Conservation (phyloP, 2,888 invertebrate genomes). For the Drosophila fulvimacula region DNA sequence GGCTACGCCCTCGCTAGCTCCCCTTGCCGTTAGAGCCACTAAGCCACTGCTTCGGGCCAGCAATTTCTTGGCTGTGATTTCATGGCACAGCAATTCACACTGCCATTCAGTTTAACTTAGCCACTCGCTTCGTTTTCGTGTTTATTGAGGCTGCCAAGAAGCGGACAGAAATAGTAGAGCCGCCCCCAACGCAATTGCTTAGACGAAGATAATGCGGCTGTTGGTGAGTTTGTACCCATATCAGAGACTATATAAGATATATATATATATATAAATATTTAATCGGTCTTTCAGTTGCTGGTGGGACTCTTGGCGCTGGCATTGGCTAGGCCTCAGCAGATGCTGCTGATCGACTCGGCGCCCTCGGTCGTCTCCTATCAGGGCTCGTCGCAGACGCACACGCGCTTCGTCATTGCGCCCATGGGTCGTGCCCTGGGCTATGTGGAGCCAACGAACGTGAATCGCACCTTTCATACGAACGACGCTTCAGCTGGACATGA, state of each 20-base stretch:
- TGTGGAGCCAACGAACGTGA: conserved; percentile 80
- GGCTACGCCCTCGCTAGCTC: not conserved
- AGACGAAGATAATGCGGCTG: conserved; percentile 51
- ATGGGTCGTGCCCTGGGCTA: conserved; percentile 81
- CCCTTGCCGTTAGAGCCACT: not conserved
- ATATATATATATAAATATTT: not conserved
- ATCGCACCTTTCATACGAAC: conserved; percentile 73
- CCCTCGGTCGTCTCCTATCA: conserved; percentile 81
- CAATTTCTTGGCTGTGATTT: conserved; percentile 71
- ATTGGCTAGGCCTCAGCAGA: conserved; percentile 42
- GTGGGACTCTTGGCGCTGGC: conserved; percentile 27
- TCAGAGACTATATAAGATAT: not conserved
- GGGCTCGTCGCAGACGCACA: conserved; percentile 80
- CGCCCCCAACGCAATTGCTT: conserved; percentile 7
- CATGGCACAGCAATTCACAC: conserved; percentile 78
- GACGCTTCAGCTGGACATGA: conserved; percentile 53
- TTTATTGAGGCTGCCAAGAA: conserved; percentile 34
- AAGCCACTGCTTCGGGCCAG: conserved; percentile 51
- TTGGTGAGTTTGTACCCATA: conserved; percentile 55
- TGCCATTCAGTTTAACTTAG: conserved; percentile 75
- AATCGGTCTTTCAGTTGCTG: conserved; percentile 8
- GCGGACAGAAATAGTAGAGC: conserved; percentile 3
- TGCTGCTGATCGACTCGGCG: conserved; percentile 75
- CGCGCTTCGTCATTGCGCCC: conserved; percentile 82
- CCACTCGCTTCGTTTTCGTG: conserved; percentile 66